Evolutionary conservation across 2,888 invertebrate species (phyloP), one percentile per base, ranked within the genome.

Genomic region (Andrena marginata): DNA sequence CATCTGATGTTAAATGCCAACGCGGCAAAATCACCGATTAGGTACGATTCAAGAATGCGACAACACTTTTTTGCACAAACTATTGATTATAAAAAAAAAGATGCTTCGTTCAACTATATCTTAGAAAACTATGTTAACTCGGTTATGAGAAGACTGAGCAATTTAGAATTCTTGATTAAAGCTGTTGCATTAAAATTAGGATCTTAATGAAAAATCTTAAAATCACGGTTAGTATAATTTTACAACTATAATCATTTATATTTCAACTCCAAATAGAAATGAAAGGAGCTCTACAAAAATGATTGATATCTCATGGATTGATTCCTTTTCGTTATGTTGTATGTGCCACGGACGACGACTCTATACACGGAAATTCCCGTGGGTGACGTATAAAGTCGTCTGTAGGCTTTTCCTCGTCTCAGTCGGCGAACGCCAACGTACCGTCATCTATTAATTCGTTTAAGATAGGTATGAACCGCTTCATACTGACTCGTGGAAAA

Each of bases 381-480:
- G 93, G 93, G 94, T 94, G 93, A 92, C 87, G 90, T 94, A 94
- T 94, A 94, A 94, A 94, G 93, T 90, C 91, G 87, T 87, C 86
- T 77, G 85, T 87, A 80, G 85, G 87, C 85, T 88, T 90, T 90
- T 92, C 89, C 90, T 86, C 84, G 89, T 89, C 88, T 87, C 93
- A 93, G 93, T 93, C 89, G 85, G 81, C 87, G 79, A 79, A 85
- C 89, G 70, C 65, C 63, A 63, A 67, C 73, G 80, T 62, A 16
- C 48, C 31, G 59, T 35, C 51, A 63, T 67, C 69, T 74, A 64
- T 59, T 81, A 42, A 69, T 31, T 31, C 67, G 42, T 42, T 65
- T 56, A 31, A 31, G 26, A 51, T 64, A 35, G 26, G 23, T 35
- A 65, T 8, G 35, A 20, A 7, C 7, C 31, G 13, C 13, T 20